Conservation (phyloP, 2,888 invertebrate species). For the Eilema caniola region DNA sequence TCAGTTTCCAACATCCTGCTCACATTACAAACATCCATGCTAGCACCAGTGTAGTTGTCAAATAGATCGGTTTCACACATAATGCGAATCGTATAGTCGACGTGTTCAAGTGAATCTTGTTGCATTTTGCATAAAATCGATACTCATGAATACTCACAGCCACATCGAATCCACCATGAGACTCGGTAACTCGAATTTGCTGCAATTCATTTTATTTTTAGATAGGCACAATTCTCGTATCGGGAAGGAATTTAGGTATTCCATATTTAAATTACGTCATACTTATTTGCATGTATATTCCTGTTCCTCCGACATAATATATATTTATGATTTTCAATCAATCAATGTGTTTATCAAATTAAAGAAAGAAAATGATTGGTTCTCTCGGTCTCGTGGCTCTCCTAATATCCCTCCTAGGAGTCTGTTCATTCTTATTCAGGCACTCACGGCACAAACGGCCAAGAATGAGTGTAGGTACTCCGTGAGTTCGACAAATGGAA, state of each 20-base stretch:
- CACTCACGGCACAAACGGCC: too few relatives aligned
- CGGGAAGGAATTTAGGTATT: slow-evolving; percentile 58
- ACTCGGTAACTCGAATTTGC: slow-evolving; percentile 73
- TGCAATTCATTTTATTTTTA: slow-evolving; percentile 75
- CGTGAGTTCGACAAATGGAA: too few relatives aligned
- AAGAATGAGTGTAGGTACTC: too few relatives aligned
- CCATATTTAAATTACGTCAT: slow-evolving; percentile 58
- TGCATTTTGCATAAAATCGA: slow-evolving; percentile 87
- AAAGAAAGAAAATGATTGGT: background rate
- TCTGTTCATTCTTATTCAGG: background rate
- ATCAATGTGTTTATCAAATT: background rate
- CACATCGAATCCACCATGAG: slow-evolving; percentile 70
- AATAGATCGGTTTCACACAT: slow-evolving; percentile 71
- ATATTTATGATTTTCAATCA: slow-evolving; percentile 1
- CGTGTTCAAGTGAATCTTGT: slow-evolving; percentile 84
- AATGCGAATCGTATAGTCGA: slow-evolving; percentile 70
- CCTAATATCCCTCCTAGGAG: too few relatives aligned
- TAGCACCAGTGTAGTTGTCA: slow-evolving; percentile 77
- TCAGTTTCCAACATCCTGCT: slow-evolving; percentile 56
- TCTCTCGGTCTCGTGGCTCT: too few relatives aligned
- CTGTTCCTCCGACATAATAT: background rate
- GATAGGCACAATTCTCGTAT: slow-evolving; percentile 60
- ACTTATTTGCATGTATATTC: slow-evolving; percentile 29
- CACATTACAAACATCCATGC: slow-evolving; percentile 67
- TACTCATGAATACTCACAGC: slow-evolving; percentile 82